These are phyloP conservation scores for Tautogolabrus adspersus DNA, from an alignment of 2,113 vertebrate species.

Conservation along the genomic window DNA sequence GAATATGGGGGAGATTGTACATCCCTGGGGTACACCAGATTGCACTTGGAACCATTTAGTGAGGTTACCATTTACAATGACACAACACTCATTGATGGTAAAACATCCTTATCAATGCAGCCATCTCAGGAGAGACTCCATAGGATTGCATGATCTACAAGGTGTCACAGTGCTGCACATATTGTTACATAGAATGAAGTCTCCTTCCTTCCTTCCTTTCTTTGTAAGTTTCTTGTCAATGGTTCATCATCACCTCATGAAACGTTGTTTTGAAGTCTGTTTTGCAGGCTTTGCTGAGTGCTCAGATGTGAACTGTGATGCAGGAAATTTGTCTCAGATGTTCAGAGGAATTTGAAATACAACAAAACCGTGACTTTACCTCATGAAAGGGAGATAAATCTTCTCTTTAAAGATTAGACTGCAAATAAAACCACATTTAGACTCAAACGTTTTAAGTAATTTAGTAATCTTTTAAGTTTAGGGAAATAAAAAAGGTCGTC, in stretches of 20 bases:
- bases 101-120: no score
- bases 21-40: no score
- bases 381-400: background rate
- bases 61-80: no score
- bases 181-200: background rate
- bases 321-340: constrained; percentile 45
- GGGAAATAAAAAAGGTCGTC: background rate
- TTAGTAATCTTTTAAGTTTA: background rate
- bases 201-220: background rate
- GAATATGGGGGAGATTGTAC: no score
- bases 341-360: constrained; percentile 42
- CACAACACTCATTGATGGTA: no score
- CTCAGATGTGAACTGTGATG: background rate
- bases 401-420: background rate
- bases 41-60: no score
- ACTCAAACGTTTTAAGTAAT: background rate
- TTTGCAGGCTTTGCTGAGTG: background rate
- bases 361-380: background rate
- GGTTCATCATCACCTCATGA: background rate
- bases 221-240: background rate
- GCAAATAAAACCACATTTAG: background rate
- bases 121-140: no score
- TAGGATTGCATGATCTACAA: no score
- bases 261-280: background rate
- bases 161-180: no score